Conservation (phyloP, 2,888 invertebrate genomes). For the Phytoseiulus persimilis region DNA sequence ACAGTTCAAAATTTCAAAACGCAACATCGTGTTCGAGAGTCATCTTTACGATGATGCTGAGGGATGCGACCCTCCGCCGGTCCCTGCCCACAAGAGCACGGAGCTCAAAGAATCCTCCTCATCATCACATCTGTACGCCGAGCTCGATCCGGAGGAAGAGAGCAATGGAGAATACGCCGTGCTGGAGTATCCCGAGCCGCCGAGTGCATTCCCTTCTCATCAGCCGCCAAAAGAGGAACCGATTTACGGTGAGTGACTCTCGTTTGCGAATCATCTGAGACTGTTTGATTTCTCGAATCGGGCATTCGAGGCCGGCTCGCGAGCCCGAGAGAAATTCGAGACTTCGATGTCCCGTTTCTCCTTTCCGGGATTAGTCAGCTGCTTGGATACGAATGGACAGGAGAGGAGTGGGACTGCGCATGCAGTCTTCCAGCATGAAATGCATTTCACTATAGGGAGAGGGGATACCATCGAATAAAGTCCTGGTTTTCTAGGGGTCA, state of each 20-base stretch:
- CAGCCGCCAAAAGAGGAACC: background rate
- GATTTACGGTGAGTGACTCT: background rate
- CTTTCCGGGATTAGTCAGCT: too few species aligned
- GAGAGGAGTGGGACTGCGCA: too few species aligned
- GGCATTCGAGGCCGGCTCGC: too few species aligned
- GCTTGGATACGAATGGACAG: too few species aligned
- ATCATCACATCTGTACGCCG: conserved; percentile 1
- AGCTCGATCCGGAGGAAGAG: background rate
- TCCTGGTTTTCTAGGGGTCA: background rate
- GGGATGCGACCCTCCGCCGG: conserved; percentile 29
- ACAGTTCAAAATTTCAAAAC: background rate
- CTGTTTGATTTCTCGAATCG: too few species aligned
- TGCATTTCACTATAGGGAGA: background rate
- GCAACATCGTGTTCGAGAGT: background rate
- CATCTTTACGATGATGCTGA: conserved; percentile 28
- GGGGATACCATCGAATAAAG: background rate
- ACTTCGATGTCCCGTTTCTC: too few species aligned
- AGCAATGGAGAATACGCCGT: conserved; percentile 18
- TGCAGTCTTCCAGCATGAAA: too few species aligned
- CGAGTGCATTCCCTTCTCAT: background rate
- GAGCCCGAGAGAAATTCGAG: too few species aligned
- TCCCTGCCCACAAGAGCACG: conserved; percentile 12
- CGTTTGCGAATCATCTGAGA: background rate
- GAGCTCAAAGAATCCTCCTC: background rate
- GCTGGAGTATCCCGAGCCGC: conserved; percentile 31